A percentile compares a stretch with the other conserved stretches of the same genome.
These are phyloP conservation scores for Drosophila subobscura DNA, from an alignment of 1,140 invertebrate genomes.

Conservation along the genomic window DNA sequence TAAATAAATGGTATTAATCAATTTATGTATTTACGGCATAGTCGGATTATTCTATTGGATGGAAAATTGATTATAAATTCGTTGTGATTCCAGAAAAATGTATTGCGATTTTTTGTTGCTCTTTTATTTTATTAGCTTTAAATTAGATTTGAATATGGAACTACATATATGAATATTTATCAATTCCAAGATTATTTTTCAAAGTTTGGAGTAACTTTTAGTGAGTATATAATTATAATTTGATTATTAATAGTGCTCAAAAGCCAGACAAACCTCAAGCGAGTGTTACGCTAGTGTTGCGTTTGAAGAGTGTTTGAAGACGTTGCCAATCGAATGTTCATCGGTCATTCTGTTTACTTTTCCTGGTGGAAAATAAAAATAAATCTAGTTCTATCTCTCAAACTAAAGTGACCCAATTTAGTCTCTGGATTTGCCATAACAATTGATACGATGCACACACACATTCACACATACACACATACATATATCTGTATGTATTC, in stretches of 20 bases:
- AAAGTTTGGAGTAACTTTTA: too few species aligned
- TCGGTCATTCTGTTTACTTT: background rate
- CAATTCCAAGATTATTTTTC: too few species aligned
- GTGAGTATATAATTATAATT: background rate
- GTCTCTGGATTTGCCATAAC: conserved; percentile 20
- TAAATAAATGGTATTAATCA: conserved; percentile 9
- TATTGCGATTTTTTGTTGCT: conserved; percentile 25
- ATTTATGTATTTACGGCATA: conserved; percentile 53
- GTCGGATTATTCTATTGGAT: conserved; percentile 8
- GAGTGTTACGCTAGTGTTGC: too few species aligned
- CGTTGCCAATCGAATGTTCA: too few species aligned
- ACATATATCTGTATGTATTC: conserved; percentile 4
- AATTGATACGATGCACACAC: conserved; percentile 33
- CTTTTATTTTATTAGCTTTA: conserved; percentile 8
- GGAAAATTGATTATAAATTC: conserved; percentile 53
- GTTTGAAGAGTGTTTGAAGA: too few species aligned
- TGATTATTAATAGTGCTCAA: background rate
- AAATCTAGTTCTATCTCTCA: background rate
- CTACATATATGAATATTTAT: too few species aligned
- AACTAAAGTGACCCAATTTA: conserved; percentile 22
- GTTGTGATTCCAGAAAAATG: conserved; percentile 17
- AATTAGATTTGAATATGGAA: too few species aligned
- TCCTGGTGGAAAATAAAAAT: conserved; percentile 1
- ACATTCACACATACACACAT: too few species aligned
- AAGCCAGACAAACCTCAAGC: too few species aligned